Evolutionary conservation across 2,888 invertebrate species (phyloP), one percentile per base, ranked within the genome.

Genomic region (Danaus chrysippus): DNA sequence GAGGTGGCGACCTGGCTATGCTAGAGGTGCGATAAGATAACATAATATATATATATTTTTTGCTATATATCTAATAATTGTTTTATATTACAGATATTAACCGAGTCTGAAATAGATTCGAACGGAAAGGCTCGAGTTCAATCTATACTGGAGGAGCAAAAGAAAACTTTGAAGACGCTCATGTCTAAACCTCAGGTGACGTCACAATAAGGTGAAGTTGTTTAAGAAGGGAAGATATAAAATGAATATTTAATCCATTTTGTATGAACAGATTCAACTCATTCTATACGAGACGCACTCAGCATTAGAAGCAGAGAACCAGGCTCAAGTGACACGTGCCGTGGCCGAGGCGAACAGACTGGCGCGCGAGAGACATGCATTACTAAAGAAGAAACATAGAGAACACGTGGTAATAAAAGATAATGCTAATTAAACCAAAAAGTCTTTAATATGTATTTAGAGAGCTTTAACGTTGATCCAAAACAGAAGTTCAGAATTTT

Each of bases 251-350:
- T 53, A 78, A 79, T 60, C 71, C 1, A 49, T 49, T 2, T 3
- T 49, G 17, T 10, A 10, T 3, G 49, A 10, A 11, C 17, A 94
- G 93, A 93, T 96, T 23, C 96, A 96, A 76, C 91, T 96, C 66
- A 93, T 96, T 12, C 82, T 96, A 42, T 96, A 96, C 73, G 96
- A 96, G 78, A 96, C 96, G 0, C 96, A 96, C 83, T 96, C 96
- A 0, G 93, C 95, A 58, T 84, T 96, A 52, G 93, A 93, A 43
- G 93, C 94, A 0, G 96, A 96, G 81, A 96, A 96, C 69, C 91
- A 92, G 52, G 93, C 93, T 23, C 95, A 96, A 93, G 93, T 95
- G 15, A 85, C 92, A 0, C 91, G 93, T 52, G 93, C 94, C 0
- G 91, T 96, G 0, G 91, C 93, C 0, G 93, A 94, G 71, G 93